phyloP scores from a whole-genome alignment of 2,888 invertebrate genomes.

The Eledone cirrhosa region DNA sequence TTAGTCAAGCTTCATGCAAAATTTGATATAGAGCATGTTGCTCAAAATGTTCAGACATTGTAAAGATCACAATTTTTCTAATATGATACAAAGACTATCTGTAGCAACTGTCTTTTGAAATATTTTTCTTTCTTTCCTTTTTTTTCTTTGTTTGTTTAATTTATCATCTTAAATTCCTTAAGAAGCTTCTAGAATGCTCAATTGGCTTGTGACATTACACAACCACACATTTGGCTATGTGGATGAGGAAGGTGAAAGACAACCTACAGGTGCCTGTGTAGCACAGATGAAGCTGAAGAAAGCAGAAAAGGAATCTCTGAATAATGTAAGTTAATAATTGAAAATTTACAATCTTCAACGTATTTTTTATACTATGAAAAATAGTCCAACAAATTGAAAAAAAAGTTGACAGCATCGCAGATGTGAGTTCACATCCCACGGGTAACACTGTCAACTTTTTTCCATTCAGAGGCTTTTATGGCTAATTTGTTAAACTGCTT shows the following conservation, averaged over 20 bases:
- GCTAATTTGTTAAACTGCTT: too few relatives aligned
- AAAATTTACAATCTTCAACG: too few relatives aligned
- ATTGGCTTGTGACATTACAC: conserved; percentile 7
- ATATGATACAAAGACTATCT: not conserved
- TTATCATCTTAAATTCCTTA: not conserved
- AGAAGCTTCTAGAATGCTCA: not conserved
- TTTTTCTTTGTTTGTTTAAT: not conserved
- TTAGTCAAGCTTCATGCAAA: too few relatives aligned
- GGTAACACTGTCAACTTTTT: too few relatives aligned
- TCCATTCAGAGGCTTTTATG: too few relatives aligned
- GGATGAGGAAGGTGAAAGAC: not conserved
- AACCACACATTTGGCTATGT: conserved; percentile 17
- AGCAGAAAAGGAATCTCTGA: too few relatives aligned
- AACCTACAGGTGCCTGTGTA: not conserved
- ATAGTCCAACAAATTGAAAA: too few relatives aligned
- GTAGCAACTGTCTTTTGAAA: not conserved
- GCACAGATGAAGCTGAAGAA: not conserved
- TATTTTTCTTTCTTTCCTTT: not conserved
- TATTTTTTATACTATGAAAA: too few relatives aligned
- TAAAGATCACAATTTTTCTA: not conserved
- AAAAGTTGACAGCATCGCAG: too few relatives aligned
- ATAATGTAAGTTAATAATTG: too few relatives aligned
- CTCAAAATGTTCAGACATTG: not conserved
- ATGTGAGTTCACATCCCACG: too few relatives aligned
- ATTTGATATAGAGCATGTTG: not conserved